Conservation (phyloP, 2,797 vertebrate species). For the Xenopus petersii region DNA sequence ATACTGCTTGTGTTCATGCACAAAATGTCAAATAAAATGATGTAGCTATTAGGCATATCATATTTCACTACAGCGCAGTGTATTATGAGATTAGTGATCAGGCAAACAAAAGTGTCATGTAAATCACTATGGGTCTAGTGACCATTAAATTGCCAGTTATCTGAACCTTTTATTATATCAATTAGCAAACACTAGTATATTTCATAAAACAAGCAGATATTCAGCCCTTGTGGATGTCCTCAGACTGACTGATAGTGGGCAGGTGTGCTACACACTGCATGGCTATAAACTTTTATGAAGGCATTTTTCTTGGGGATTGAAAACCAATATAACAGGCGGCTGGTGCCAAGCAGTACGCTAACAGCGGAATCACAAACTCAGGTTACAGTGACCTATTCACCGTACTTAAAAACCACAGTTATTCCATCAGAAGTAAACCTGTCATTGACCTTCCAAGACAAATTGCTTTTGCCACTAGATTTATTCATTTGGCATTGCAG, state of each 20-base stretch:
- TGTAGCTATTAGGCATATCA: no score
- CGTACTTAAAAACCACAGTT: conserved; percentile 52
- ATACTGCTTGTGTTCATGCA: no score
- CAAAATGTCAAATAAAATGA: no score
- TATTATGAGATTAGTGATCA: no score
- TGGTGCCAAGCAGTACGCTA: conserved; percentile 32
- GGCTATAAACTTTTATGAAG: conserved; percentile 20
- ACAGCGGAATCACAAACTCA: conserved; percentile 50
- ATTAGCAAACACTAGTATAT: background rate
- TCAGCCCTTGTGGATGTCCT: conserved; percentile 4
- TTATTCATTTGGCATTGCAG: conserved; percentile 41
- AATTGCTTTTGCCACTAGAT: conserved; percentile 44
- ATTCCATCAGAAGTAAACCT: conserved; percentile 52
- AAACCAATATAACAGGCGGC: conserved; percentile 8
- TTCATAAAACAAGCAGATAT: background rate
- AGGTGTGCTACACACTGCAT: background rate
- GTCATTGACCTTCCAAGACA: conserved; percentile 47
- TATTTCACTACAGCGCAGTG: no score
- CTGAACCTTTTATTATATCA: background rate
- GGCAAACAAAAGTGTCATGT: no score
- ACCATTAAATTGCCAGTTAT: no score
- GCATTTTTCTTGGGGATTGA: conserved; percentile 27
- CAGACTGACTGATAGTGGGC: background rate
- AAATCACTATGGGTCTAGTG: no score
- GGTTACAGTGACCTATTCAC: conserved; percentile 55